Percentiles rank a stretch among this genome's conserved stretches.
phyloP scores from a whole-genome alignment of 2,113 vertebrate genomes.

The Peromyscus maniculatus region DNA sequence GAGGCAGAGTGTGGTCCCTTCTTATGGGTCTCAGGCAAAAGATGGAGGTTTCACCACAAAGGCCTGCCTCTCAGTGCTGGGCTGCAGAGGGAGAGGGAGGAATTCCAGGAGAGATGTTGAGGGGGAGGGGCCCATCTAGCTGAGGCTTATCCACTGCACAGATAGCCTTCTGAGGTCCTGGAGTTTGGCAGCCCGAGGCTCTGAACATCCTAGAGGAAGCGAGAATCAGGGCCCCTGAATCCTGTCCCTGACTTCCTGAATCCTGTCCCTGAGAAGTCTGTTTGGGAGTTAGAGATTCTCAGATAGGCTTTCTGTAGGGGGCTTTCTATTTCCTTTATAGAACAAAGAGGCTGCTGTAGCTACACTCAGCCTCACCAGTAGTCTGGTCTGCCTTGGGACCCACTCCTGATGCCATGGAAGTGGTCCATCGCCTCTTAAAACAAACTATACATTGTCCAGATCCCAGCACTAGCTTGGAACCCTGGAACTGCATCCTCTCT shows the following conservation, averaged over 20 bases:
- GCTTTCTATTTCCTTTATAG: too few species aligned
- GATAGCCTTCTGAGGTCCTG: not conserved
- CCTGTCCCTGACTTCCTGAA: too few species aligned
- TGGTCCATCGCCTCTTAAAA: not conserved
- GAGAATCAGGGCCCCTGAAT: not conserved
- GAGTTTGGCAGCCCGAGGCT: too few species aligned
- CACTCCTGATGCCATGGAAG: too few species aligned
- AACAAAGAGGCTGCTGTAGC: not conserved
- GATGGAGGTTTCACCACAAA: not conserved
- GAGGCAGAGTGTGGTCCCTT: not conserved
- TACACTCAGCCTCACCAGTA: not conserved
- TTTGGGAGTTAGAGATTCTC: not conserved
- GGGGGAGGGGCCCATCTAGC: not conserved
- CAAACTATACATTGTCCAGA: not conserved
- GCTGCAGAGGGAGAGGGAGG: not conserved
- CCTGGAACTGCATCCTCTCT: not conserved
- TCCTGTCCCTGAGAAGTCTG: too few species aligned
- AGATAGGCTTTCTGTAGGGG: not conserved
- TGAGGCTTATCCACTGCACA: too few species aligned
- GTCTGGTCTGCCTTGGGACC: not conserved
- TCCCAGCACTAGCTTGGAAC: not conserved
- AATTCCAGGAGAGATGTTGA: too few species aligned
- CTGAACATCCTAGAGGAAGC: not conserved
- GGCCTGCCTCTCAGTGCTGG: not conserved
- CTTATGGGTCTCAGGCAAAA: not conserved